phyloP scores from a whole-genome alignment of 2,113 vertebrate genomes.

The Craseonycteris thonglongyai region DNA sequence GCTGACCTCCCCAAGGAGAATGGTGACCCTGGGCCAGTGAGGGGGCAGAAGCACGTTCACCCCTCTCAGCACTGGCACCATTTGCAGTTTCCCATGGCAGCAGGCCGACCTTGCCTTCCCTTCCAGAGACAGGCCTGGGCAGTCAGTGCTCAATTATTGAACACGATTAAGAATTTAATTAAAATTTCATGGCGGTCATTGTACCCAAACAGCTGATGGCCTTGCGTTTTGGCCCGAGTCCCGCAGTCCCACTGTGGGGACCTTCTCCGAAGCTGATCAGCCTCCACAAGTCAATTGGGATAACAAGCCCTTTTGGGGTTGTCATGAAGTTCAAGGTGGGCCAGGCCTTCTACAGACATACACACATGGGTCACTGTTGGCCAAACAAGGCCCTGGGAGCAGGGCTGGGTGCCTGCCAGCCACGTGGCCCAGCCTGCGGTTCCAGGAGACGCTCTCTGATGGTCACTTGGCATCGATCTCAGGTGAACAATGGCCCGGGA shows the following conservation, averaged over 20 bases:
- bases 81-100: not conserved
- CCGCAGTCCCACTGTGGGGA: not conserved
- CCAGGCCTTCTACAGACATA: not conserved
- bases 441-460: not conserved
- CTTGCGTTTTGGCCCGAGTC: not conserved
- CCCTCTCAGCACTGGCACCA: fast-evolving
- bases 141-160: slow-evolving; percentile 45
- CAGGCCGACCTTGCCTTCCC: not conserved
- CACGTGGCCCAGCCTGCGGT: not conserved
- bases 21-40: fast-evolving
- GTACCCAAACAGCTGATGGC: not conserved
- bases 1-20: not conserved
- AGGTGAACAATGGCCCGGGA: not conserved
- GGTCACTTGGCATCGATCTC: not conserved
- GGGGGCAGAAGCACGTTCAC: not conserved
- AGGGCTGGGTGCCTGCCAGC: not conserved
- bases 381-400: not conserved
- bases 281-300: not conserved
- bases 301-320: not conserved
- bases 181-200: slow-evolving; percentile 51
- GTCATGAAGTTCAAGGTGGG: not conserved
- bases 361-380: fast-evolving
- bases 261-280: not conserved
- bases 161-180: slow-evolving; percentile 46
- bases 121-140: not conserved